These are phyloP conservation scores for Cnemophilus loriae DNA, from an alignment of 2,113 vertebrate species.

Conservation along the genomic window DNA sequence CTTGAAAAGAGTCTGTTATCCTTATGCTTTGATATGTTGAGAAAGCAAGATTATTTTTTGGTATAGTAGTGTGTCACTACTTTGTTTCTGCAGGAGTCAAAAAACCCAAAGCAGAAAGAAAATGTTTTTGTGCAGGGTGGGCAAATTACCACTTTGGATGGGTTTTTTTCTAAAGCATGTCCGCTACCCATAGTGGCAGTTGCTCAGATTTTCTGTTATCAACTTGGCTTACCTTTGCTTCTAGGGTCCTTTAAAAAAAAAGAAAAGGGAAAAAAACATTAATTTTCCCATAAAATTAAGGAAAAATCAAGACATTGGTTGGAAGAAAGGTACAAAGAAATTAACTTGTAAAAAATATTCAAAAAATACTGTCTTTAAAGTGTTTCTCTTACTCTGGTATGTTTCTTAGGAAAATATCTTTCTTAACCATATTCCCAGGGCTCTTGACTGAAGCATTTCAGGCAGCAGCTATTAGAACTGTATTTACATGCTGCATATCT, in stretches of 20 bases:
- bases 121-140: background rate
- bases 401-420: background rate
- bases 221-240: background rate
- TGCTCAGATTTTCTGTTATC: background rate
- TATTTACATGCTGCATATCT: background rate
- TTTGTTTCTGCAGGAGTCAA: background rate
- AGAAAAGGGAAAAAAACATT: fast-evolving
- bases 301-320: background rate
- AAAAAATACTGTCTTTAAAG: background rate
- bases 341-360: background rate
- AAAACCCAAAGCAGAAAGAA: background rate
- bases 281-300: background rate
- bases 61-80: background rate
- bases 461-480: background rate
- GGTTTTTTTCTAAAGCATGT: background rate
- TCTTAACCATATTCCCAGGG: background rate
- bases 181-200: background rate
- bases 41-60: background rate
- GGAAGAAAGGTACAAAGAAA: background rate
- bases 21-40: background rate
- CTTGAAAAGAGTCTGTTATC: background rate
- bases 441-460: background rate
- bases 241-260: background rate
- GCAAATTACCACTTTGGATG: background rate
- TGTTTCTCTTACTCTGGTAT: background rate